Evolutionary conservation across 2,113 vertebrate species (phyloP), one percentile per base, ranked within the genome.

Genomic region (Syrmaticus mikado): DNA sequence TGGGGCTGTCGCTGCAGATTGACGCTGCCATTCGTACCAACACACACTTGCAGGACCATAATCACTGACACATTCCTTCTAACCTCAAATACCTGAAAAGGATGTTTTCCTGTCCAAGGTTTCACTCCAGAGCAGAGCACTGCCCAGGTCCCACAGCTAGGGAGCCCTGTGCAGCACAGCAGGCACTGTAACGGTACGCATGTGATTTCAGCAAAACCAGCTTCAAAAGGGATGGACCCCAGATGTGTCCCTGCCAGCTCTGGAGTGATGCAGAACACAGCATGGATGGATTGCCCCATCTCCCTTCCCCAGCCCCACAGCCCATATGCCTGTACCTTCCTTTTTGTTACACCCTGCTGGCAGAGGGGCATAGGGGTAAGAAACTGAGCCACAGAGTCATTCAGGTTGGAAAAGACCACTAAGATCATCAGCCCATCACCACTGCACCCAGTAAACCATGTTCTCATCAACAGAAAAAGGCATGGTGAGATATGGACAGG

Each of bases 51-150:
- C 14, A 74, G 48, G 52, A 43, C 91, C 58, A 0, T 10, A 32
- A 66, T 57, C 1, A 1, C 61, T 72, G 50, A 65, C 66, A 11
- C 3, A 40, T 38, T 74, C 79, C n/a, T 5, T 8, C 55, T 93
- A 91, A 84, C 88, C 67, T 89, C 65, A n/a, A 62, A 82, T 70
- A 89, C 60, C 34, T 85, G 67, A 93, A 71, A 93, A 45, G 68
- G 8, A 48, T 38, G 60, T 80, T 50, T 28, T 75, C 75, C 74
- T 60, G 50, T 7, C 12, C 7, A 3, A 5, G 0, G 25, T 64
- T 92, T 90, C 28, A 20, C 27, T 70, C 34, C 41, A 61, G 52
- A 68, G 34, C 68, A 82, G 46, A 58, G 68, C 40, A 19, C 48
- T 45, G 36, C 34, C 61, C 77, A 72, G 50, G 57, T 70, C 57